A percentile compares a stretch with the other conserved stretches of the same genome.
Evolutionary conservation across 2,113 vertebrate species (phyloP).

Genomic region (Xiphorhynchus elegans): DNA sequence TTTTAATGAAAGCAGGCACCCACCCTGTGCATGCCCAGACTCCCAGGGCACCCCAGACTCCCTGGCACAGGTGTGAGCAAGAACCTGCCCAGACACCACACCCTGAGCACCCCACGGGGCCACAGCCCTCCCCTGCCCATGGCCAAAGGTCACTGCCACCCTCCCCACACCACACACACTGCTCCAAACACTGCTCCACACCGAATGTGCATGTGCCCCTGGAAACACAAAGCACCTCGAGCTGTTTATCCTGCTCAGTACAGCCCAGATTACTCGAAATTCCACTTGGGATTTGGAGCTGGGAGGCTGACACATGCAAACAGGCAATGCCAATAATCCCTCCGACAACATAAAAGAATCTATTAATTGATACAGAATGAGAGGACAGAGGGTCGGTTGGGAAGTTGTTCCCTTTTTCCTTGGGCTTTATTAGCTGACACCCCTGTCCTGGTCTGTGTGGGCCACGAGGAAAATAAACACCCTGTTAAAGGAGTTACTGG

Average conservation of each 20-base stretch:
- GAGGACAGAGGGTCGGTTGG: not conserved
- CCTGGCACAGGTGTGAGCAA: not conserved
- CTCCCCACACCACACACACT: not conserved
- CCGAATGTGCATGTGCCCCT: not conserved
- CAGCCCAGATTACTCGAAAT: not conserved
- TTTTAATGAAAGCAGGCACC: not conserved
- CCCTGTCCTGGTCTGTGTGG: not conserved
- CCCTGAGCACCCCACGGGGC: not conserved
- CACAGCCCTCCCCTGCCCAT: not conserved
- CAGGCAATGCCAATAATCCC: not conserved
- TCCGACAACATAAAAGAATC: not conserved
- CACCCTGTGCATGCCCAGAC: not conserved
- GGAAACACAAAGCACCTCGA: not conserved
- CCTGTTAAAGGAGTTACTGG: accelerated
- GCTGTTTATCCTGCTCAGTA: not conserved
- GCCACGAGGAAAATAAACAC: not conserved
- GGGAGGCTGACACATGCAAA: accelerated
- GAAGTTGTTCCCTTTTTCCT: not conserved
- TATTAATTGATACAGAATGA: accelerated
- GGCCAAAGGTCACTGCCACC: slow-evolving; percentile 67
- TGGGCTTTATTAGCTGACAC: not conserved
- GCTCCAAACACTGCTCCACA: not conserved
- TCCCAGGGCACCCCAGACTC: not conserved
- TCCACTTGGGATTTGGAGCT: not conserved
- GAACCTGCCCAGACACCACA: slow-evolving; percentile 14